Evolutionary conservation across 2,888 invertebrate species (phyloP), one percentile per base, ranked within the genome.

Genomic region (Leptopilina myrica): DNA sequence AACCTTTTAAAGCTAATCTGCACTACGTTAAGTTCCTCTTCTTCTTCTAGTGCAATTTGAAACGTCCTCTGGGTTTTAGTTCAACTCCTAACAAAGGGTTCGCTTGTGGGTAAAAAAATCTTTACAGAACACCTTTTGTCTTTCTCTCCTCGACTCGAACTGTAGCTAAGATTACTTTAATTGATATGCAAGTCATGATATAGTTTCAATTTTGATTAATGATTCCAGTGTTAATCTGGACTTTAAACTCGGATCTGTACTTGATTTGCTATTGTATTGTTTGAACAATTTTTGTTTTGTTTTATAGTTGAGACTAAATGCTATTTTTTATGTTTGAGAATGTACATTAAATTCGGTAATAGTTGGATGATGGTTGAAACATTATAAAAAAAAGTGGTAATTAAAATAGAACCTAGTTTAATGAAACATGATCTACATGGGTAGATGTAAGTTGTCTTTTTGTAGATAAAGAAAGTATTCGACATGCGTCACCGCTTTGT

Each of bases 1-100:
- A 87, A 87, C 86, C 83, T 85, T 84, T 83, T 84, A 84, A 85
- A 49, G 79, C 80, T 79, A 81, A 83, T 82, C 81, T 78, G 78
- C 80, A 81, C 76, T 77, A 81, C 79, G 77, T 76, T 80, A 82
- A 79, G 77, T 78, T 65, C 62, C 20, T 20, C 20, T 20, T 65
- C 62, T 62, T 66, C 49, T 78, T 64, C 78, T 77, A 78, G 78
- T 79, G 82, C 80, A 81, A 78, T 81, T 79, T 59, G 78, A 80
- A 82, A 79, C 81, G 7, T 20, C 64, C 11, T 33, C 6, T 12
- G 4, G 62, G 14, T 8, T 64, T 20, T 40, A 26, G 26, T 11
- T 64, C 33, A 7, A 8, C 62, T 62, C 20, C 9, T 62, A 62
- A 62, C 62, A 62, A 62, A 62, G 62, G 62, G 9, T 9, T 62